phyloP scores from a whole-genome alignment of 1,140 invertebrate species.

The Drosophila chauvacae region DNA sequence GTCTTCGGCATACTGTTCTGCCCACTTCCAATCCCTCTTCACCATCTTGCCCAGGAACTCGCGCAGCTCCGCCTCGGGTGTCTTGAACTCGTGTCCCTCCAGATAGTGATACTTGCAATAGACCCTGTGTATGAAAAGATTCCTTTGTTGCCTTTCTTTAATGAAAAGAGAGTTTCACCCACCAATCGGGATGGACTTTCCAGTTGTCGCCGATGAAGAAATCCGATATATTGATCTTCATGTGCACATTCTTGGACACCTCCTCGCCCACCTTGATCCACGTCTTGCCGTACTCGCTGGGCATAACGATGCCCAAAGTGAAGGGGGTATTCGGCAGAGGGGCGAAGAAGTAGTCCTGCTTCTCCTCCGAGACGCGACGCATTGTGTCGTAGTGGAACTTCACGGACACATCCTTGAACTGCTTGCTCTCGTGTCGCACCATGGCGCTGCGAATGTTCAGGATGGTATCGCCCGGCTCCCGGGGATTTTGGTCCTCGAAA shows the following conservation, averaged over 20 bases:
- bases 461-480: conserved; percentile 85
- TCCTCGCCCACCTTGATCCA: conserved; percentile 90
- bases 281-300: conserved; percentile 91
- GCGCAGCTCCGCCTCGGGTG: conserved; percentile 89
- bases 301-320: conserved; percentile 90
- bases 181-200: conserved; percentile 95
- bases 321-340: conserved; percentile 94
- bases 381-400: conserved; percentile 93
- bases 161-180: conserved; percentile 5
- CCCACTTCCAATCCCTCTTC: conserved; percentile 86
- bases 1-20: conserved; percentile 85
- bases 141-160: conserved; percentile 51
- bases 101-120: conserved; percentile 95
- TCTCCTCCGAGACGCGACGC: conserved; percentile 91
- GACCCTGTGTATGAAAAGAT: conserved; percentile 85
- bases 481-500: conserved; percentile 86
- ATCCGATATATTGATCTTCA: conserved; percentile 88
- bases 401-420: conserved; percentile 88
- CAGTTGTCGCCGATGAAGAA: conserved; percentile 90
- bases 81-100: conserved; percentile 89
- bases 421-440: conserved; percentile 89
- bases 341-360: conserved; percentile 93
- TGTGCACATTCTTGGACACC: conserved; percentile 88
- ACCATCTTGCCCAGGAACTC: conserved; percentile 90
- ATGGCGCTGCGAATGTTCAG: conserved; percentile 88